Conservation (phyloP, 2,888 invertebrate genomes). For the Eulithis testata region DNA sequence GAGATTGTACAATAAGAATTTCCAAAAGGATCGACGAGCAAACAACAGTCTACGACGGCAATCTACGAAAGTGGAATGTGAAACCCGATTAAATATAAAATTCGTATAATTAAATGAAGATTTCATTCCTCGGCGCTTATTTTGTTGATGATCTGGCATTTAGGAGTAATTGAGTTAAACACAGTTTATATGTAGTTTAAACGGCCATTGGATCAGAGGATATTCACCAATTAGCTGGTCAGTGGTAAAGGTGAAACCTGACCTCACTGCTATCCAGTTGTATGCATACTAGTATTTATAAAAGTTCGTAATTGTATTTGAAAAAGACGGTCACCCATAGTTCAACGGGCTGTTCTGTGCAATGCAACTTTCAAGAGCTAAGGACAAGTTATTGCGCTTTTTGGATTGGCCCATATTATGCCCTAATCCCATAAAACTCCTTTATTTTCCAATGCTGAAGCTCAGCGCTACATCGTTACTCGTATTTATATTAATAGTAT, state of each 20-base stretch:
- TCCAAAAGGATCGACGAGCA: not conserved
- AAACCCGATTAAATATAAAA: constrained; percentile 47
- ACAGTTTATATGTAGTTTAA: constrained; percentile 32
- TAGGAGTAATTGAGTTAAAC: constrained; percentile 43
- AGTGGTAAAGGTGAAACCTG: constrained; percentile 16
- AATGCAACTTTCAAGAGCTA: too few relatives aligned
- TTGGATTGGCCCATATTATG: too few relatives aligned
- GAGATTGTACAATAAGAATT: too few relatives aligned
- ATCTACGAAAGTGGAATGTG: constrained; percentile 53
- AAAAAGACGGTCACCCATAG: too few relatives aligned
- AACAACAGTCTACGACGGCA: constrained; percentile 18
- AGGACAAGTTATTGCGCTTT: too few relatives aligned
- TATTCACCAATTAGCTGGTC: constrained; percentile 49
- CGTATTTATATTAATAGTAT: too few relatives aligned
- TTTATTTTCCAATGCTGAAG: too few relatives aligned
- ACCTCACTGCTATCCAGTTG: not conserved
- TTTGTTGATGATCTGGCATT: constrained; percentile 43
- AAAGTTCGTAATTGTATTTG: too few relatives aligned
- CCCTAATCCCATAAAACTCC: too few relatives aligned
- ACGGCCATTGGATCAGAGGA: constrained; percentile 35
- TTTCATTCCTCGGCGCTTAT: constrained; percentile 51
- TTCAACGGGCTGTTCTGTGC: too few relatives aligned
- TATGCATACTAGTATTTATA: too few relatives aligned
- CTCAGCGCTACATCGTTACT: not conserved
- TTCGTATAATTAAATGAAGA: constrained; percentile 61